phyloP scores from a whole-genome alignment of 2,888 invertebrate species.

The Phaedon cochleariae region DNA sequence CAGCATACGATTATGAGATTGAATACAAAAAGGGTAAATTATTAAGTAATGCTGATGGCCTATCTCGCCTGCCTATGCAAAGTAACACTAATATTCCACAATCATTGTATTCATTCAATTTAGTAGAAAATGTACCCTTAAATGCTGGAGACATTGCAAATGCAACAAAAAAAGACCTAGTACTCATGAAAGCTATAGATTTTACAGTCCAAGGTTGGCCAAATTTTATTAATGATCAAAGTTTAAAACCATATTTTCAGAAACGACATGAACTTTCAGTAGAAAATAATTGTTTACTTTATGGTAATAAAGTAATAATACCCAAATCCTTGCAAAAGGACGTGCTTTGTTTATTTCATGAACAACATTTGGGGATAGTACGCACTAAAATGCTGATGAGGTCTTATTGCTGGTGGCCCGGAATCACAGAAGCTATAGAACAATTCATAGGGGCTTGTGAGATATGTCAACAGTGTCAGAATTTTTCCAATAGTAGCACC shows the following conservation, averaged over 20 bases:
- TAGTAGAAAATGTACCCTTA: too few relatives aligned
- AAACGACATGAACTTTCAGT: slow-evolving; percentile 7
- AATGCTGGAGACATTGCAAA: too few relatives aligned
- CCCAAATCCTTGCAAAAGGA: neutral
- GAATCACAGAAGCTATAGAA: slow-evolving; percentile 12
- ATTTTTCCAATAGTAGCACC: too few relatives aligned
- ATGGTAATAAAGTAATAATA: slow-evolving; percentile 8
- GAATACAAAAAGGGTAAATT: neutral
- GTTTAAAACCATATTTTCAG: slow-evolving; percentile 10
- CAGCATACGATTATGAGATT: slow-evolving; percentile 12
- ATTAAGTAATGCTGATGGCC: neutral
- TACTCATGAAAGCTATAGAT: neutral
- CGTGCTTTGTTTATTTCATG: slow-evolving; percentile 15
- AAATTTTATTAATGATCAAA: neutral
- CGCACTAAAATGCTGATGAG: slow-evolving; percentile 12
- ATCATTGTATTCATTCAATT: neutral
- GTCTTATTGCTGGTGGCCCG: slow-evolving; percentile 20
- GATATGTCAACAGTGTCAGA: neutral
- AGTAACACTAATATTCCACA: too few relatives aligned
- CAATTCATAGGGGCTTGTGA: slow-evolving; percentile 7
- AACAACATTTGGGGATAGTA: slow-evolving; percentile 16
- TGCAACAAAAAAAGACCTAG: neutral
- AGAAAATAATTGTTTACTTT: neutral
- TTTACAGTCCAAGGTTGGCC: too few relatives aligned
- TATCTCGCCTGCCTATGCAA: neutral